Conservation (phyloP, 2,888 invertebrate genomes). For the Caenorhabditis wallacei region DNA sequence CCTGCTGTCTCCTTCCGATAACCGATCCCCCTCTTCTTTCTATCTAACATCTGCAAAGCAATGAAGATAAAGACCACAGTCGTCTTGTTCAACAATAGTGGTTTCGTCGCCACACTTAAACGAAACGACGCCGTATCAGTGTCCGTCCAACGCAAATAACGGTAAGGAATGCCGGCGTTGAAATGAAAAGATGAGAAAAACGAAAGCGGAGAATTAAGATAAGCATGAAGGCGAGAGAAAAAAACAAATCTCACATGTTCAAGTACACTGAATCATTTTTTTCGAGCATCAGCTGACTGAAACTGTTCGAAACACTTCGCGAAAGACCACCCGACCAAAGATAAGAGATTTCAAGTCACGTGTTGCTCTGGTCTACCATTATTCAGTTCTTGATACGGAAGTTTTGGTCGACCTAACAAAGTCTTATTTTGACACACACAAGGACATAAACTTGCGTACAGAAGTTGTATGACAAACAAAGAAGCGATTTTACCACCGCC, state of each 20-base stretch:
- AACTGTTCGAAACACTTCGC: neutral
- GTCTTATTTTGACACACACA: conserved; percentile 17
- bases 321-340: conserved; percentile 6
- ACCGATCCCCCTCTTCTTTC: neutral
- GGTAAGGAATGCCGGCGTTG: conserved; percentile 29
- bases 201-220: neutral
- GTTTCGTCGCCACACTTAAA: conserved; percentile 44
- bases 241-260: conserved; percentile 39
- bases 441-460: conserved; percentile 27
- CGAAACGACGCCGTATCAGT: conserved; percentile 36
- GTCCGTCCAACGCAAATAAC: conserved; percentile 38
- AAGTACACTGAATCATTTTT: neutral
- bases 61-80: conserved; percentile 23
- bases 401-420: neutral
- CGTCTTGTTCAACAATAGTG: conserved; percentile 23
- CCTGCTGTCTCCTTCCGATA: conserved; percentile 4
- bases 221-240: conserved; percentile 7
- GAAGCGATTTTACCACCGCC: neutral
- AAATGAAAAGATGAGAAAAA: conserved; percentile 10
- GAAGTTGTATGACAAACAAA: conserved; percentile 24
- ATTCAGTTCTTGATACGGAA: conserved; percentile 23
- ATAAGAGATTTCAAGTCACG: conserved; percentile 22
- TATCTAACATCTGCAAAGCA: conserved; percentile 33
- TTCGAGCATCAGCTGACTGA: conserved; percentile 38
- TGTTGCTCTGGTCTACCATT: conserved; percentile 10